phyloP scores from a whole-genome alignment of 2,113 vertebrate species.

The Setophaga coronata region DNA sequence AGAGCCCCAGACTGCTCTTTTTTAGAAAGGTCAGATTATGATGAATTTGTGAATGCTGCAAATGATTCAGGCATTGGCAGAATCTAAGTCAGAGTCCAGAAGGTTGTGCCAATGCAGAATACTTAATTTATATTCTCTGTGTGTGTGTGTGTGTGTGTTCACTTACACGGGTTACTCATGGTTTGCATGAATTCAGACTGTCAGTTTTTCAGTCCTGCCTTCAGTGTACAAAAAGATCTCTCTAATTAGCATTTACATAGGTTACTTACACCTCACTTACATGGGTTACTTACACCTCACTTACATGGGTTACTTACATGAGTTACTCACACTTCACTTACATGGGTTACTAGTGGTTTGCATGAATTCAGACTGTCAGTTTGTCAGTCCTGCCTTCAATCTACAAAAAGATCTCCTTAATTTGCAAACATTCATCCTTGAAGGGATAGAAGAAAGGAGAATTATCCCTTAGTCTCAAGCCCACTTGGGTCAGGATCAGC shows the following conservation, averaged over 20 bases:
- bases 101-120: neutral
- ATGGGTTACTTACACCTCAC: no score
- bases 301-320: no score
- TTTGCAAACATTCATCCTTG: neutral
- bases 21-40: neutral
- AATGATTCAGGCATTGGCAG: neutral
- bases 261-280: no score
- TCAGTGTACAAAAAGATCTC: neutral
- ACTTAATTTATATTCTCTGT: neutral
- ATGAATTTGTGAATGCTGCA: neutral
- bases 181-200: neutral
- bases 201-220: neutral
- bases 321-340: no score
- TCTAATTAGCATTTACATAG: no score
- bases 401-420: neutral
- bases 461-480: rapidly evolving
- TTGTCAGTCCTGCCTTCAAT: neutral
- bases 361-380: neutral
- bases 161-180: rapidly evolving
- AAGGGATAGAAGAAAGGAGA: neutral
- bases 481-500: rapidly evolving
- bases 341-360: no score
- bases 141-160: no score
- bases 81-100: neutral
- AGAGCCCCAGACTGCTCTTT: neutral